Conservation (phyloP, 2,888 invertebrate species). For the Eulithis testata region DNA sequence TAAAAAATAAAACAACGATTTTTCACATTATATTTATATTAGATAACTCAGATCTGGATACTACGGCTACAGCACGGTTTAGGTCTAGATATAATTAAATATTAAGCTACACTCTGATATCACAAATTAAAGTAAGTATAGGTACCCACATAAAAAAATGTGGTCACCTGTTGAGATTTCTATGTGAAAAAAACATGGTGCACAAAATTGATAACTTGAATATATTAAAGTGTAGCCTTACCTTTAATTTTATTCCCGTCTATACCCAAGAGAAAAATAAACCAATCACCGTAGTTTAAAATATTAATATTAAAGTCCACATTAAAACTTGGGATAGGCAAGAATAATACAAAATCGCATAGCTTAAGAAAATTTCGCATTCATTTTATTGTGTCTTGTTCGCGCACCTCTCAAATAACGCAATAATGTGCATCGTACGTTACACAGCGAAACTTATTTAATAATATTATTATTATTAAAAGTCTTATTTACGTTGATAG, state of each 20-base stretch:
- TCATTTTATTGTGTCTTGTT: constrained; percentile 44
- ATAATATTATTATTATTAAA: too few relatives aligned
- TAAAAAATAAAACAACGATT: constrained; percentile 75
- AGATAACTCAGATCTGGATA: constrained; percentile 75
- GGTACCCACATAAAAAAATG: neutral
- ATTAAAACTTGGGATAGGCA: constrained; percentile 39
- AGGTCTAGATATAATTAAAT: constrained; percentile 32
- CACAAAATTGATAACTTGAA: neutral
- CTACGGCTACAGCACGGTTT: constrained; percentile 61
- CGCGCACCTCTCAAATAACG: constrained; percentile 26
- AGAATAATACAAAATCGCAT: constrained; percentile 49
- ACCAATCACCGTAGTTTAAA: constrained; percentile 17
- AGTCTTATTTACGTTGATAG: neutral
- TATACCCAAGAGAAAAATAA: constrained; percentile 29
- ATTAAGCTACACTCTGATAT: constrained; percentile 24
- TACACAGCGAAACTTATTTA: neutral
- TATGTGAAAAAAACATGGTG: neutral
- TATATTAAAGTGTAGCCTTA: constrained; percentile 20
- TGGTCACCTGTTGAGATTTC: constrained; percentile 2
- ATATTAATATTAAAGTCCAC: constrained; percentile 1
- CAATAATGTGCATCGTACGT: neutral
- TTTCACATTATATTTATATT: constrained; percentile 83
- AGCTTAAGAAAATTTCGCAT: constrained; percentile 56
- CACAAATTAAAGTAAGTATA: neutral
- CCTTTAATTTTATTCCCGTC: constrained; percentile 30